These are phyloP conservation scores for Takifugu bimaculatus DNA, from an alignment of 2,113 vertebrate genomes.

Conservation along the genomic window DNA sequence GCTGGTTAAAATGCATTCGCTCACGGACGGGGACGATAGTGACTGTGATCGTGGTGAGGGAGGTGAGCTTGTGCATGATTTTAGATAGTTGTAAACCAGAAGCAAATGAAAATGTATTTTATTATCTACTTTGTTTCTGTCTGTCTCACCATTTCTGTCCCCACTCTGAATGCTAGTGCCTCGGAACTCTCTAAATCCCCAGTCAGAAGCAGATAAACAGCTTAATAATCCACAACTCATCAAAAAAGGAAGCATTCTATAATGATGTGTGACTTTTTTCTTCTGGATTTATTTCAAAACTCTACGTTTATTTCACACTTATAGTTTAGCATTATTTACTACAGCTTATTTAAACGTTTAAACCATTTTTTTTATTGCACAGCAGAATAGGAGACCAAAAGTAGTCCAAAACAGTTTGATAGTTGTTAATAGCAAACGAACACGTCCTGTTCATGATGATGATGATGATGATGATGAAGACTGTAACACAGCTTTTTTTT, in stretches of 20 bases:
- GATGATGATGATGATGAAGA: too few relatives aligned
- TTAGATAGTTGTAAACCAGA: constrained; percentile 16
- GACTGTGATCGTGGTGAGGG: constrained; percentile 7
- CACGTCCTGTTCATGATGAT: too few relatives aligned
- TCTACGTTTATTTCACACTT: not conserved
- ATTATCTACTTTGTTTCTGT: not conserved
- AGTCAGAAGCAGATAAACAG: too few relatives aligned
- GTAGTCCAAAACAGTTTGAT: not conserved
- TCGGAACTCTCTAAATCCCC: constrained; percentile 8
- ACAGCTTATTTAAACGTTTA: too few relatives aligned
- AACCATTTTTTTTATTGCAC: too few relatives aligned
- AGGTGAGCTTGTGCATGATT: constrained; percentile 24
- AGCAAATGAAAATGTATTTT: constrained; percentile 1
- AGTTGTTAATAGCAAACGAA: too few relatives aligned
- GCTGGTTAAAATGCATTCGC: constrained; percentile 10
- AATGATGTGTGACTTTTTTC: not conserved
- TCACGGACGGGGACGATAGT: constrained; percentile 2
- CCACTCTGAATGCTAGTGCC: constrained; percentile 23
- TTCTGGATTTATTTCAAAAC: not conserved
- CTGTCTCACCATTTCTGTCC: too few relatives aligned
- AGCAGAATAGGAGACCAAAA: too few relatives aligned
- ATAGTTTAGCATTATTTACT: too few relatives aligned
- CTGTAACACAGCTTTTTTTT: not conserved
- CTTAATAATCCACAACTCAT: not conserved
- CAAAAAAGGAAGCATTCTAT: constrained; percentile 24